A percentile compares a stretch with the other conserved stretches of the same genome.
These are phyloP conservation scores for Hemibagrus guttatus DNA, from an alignment of 2,797 vertebrate genomes.

Conservation along the genomic window DNA sequence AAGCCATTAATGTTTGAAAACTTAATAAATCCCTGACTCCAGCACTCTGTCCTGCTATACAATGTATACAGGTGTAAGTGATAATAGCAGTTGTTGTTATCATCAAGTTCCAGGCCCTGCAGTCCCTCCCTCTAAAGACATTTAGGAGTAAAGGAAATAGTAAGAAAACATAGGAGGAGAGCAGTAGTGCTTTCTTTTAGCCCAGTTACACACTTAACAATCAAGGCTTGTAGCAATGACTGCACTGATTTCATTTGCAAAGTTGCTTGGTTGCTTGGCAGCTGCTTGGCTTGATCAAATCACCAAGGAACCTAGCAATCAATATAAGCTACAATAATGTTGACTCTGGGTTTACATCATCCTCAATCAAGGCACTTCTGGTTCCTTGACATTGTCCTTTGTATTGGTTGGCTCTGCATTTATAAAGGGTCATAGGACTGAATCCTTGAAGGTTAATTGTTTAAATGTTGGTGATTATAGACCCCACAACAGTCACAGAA, in stretches of 20 bases:
- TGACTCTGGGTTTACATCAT: not conserved
- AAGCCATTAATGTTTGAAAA: not conserved
- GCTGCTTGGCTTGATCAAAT: not conserved
- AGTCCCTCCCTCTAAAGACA: not conserved
- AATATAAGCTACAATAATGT: not conserved
- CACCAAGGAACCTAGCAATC: not conserved
- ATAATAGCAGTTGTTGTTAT: not conserved
- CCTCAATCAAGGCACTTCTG: not conserved
- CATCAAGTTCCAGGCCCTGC: not conserved
- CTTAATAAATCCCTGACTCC: not conserved
- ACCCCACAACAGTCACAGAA: not conserved
- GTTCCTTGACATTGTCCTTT: not conserved
- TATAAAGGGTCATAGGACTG: not conserved
- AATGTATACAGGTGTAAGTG: not conserved
- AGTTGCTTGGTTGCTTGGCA: slow-evolving; percentile 3
- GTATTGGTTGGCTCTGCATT: not conserved
- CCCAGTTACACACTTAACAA: not conserved
- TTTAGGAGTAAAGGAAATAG: not conserved
- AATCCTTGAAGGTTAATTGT: not conserved
- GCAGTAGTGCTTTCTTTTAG: not conserved
- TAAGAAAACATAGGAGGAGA: not conserved
- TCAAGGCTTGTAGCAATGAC: not conserved
- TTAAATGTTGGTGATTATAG: not conserved
- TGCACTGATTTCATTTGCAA: not conserved
- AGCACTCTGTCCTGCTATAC: not conserved